A percentile compares a stretch with the other conserved stretches of the same genome.
Conservation (phyloP, 2,888 invertebrate genomes). For the Amphiduros pacificus region DNA sequence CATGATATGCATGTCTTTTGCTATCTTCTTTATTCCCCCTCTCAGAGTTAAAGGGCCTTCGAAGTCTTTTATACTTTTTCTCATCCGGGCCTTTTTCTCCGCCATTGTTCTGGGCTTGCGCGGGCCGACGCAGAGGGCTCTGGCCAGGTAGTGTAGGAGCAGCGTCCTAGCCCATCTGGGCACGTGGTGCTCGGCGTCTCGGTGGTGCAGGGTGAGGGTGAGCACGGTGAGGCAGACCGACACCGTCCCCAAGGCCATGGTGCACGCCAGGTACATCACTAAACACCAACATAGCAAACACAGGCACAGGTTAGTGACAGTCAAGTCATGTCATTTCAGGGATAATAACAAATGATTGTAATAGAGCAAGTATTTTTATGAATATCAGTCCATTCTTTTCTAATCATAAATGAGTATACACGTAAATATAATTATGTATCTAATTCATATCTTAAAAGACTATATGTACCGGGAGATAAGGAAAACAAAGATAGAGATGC, state of each 20-base stretch:
- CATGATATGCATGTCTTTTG: slow-evolving; percentile 23
- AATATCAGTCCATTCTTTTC: no score
- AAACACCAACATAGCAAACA: slow-evolving; percentile 5
- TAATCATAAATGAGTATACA: no score
- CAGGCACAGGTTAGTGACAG: no score
- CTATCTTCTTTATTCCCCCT: slow-evolving; percentile 23
- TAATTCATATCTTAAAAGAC: no score
- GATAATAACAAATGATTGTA: no score
- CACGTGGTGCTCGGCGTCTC: slow-evolving; percentile 27
- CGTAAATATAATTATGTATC: no score
- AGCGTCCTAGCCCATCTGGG: slow-evolving; percentile 27
- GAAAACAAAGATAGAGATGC: no score
- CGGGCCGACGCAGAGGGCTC: slow-evolving; percentile 24
- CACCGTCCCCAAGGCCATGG: slow-evolving; percentile 34
- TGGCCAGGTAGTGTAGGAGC: slow-evolving; percentile 29
- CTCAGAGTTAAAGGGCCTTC: slow-evolving; percentile 14
- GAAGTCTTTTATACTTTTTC: no score
- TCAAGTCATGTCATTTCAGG: no score
- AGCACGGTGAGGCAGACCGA: slow-evolving; percentile 34
- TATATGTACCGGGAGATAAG: no score
- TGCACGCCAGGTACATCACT: slow-evolving; percentile 35
- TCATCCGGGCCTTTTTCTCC: slow-evolving; percentile 5
- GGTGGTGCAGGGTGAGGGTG: slow-evolving; percentile 32
- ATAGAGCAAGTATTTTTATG: no score
- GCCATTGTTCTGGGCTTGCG: slow-evolving; percentile 26